These are phyloP conservation scores for Psittacula echo DNA, from an alignment of 2,797 vertebrate genomes.

Conservation along the genomic window DNA sequence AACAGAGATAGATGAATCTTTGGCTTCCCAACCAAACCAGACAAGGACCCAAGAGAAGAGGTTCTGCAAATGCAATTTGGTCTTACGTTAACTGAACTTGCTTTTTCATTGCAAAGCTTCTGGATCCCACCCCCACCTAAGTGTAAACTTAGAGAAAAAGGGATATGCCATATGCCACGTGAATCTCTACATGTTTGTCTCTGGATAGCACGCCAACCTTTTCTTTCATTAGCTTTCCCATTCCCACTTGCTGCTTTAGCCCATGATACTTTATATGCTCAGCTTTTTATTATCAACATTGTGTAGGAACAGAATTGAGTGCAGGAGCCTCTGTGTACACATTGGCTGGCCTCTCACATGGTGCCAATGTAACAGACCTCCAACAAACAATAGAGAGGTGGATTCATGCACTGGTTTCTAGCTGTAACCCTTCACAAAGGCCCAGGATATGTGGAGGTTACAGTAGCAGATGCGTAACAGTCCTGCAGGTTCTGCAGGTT, in stretches of 20 bases:
- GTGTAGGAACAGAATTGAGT: neutral
- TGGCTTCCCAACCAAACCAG: neutral
- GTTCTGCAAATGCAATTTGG: neutral
- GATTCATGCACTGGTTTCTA: rapidly evolving
- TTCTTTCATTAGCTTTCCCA: neutral
- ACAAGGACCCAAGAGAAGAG: neutral
- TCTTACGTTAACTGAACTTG: neutral
- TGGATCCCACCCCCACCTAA: neutral
- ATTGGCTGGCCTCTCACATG: neutral
- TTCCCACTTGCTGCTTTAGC: neutral
- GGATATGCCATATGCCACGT: neutral
- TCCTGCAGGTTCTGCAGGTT: neutral
- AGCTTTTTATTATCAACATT: neutral
- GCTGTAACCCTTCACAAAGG: neutral
- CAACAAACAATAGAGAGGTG: neutral
- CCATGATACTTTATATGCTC: neutral
- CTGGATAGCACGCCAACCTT: neutral
- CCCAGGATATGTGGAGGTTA: neutral
- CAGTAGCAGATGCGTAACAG: neutral
- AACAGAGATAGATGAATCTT: neutral
- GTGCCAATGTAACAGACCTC: neutral
- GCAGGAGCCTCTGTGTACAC: neutral
- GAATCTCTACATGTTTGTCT: neutral
- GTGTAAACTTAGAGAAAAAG: neutral
- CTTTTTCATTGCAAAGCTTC: neutral